phyloP scores from a whole-genome alignment of 2,113 vertebrate genomes.

The Toxostoma redivivum region DNA sequence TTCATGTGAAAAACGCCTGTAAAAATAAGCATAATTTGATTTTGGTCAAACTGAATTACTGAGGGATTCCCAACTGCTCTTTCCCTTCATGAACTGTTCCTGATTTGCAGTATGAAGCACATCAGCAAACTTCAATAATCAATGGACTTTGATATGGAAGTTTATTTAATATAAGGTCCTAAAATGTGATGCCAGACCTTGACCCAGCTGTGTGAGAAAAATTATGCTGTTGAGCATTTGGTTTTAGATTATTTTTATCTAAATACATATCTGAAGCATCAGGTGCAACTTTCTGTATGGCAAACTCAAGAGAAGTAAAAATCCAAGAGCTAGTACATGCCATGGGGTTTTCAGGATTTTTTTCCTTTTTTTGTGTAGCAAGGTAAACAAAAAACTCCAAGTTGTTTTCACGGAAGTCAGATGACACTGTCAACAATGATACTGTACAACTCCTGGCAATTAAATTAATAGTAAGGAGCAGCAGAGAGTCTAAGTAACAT shows the following conservation, averaged over 20 bases:
- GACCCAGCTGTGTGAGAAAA: not conserved
- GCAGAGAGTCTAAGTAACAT: not conserved
- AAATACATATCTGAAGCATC: not conserved
- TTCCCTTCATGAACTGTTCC: not conserved
- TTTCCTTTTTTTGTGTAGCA: not conserved
- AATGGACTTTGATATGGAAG: not conserved
- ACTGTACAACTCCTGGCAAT: not conserved
- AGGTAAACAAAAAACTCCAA: not conserved
- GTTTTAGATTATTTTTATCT: not conserved
- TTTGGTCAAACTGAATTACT: not conserved
- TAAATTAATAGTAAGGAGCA: not conserved
- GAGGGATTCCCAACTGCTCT: not conserved
- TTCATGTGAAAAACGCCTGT: not conserved
- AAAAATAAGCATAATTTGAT: not conserved
- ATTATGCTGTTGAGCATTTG: not conserved
- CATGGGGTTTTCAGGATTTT: accelerated
- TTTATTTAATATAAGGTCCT: not conserved
- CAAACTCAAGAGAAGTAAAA: not conserved
- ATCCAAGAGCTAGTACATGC: not conserved
- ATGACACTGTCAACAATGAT: not conserved
- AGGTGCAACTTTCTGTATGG: not conserved
- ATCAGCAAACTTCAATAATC: not conserved
- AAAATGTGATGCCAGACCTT: not conserved
- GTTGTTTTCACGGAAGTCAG: not conserved
- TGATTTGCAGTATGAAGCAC: not conserved